Base-by-base conservation (phyloP, 2,888 invertebrate species). In the Strigamia transsilvanica region DNA sequence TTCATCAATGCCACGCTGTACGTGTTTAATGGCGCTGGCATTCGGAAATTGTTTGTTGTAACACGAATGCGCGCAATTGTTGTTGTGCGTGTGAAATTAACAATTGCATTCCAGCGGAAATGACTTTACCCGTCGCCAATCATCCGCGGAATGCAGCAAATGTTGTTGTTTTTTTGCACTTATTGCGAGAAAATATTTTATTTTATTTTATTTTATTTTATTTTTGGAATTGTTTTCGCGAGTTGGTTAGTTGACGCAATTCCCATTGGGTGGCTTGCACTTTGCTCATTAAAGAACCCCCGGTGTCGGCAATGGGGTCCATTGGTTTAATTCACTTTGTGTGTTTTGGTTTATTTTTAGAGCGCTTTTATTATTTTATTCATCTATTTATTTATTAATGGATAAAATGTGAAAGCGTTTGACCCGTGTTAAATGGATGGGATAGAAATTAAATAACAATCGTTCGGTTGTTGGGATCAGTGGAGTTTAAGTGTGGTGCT, bases 241-340 rank as follows among this genome's bases (percentile, higher is more conserved):
- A n/a, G n/a, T n/a, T 51, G 13, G n/a, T n/a, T 51, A 51, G 10
- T 51, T 51, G 51, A 51, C 5, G 13, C 51, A 51, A 51, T 51
- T 51, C 51, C 51, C 51, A 51, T 51, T 51, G 13, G 51, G 51
- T 34, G 51, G 51, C n/a, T 42, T n/a, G 51, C 51, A 51, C 51
- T 51, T 51, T 51, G 51, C 10, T 51, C 51, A 51, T 51, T 51
- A 51, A 51, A 51, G n/a, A 12, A 51, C 51, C 51, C n/a, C 15
- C n/a, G 51, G 10, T 51, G 51, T 51, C 10, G 51, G 51, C 5
- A 51, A 51, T n/a, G 3, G 51, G 51, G 51, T 51, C 51, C 51
- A 51, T 51, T 51, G 51, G n/a, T 51, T 51, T 51, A n/a, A 51
- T 51, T 51, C 51, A 51, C n/a, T 51, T n/a, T 51, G 13, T 51